phyloP scores from a whole-genome alignment of 2,888 invertebrate genomes.

The Andrena marginata region DNA sequence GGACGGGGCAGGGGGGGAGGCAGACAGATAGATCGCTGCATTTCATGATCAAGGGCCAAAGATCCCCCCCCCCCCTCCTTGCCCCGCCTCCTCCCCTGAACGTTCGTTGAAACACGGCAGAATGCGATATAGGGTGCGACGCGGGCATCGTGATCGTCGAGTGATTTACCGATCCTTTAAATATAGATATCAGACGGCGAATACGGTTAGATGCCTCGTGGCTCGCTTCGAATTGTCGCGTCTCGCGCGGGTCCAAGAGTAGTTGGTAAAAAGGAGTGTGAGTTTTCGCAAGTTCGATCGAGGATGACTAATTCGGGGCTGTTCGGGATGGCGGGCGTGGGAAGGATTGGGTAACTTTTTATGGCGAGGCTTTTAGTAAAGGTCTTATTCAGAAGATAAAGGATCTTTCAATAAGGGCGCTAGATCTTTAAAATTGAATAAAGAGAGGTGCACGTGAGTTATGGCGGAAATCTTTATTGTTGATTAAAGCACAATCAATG shows the following conservation, averaged over 20 bases:
- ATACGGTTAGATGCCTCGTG: slow-evolving; percentile 28
- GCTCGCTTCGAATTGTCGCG: neutral
- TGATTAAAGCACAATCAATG: too few relatives aligned
- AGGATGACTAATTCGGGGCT: too few relatives aligned
- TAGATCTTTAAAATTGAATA: too few relatives aligned
- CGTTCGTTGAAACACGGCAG: slow-evolving; percentile 44
- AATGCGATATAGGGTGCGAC: slow-evolving; percentile 51
- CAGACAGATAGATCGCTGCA: slow-evolving; percentile 58
- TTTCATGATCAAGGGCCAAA: slow-evolving; percentile 64
- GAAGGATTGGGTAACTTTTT: too few relatives aligned
- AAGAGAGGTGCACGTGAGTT: too few relatives aligned
- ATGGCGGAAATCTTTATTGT: too few relatives aligned
- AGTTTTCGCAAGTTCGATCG: neutral
- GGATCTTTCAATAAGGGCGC: too few relatives aligned
- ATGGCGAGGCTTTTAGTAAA: too few relatives aligned
- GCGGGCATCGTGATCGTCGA: slow-evolving; percentile 41
- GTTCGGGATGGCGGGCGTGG: too few relatives aligned
- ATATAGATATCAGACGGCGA: slow-evolving; percentile 32
- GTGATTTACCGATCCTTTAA: slow-evolving; percentile 53
- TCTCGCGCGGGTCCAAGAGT: neutral
- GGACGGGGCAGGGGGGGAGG: slow-evolving; percentile 26
- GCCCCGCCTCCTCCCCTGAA: neutral
- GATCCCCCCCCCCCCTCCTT: slow-evolving; percentile 26
- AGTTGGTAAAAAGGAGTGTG: neutral
- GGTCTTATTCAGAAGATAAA: too few relatives aligned